phyloP scores from a whole-genome alignment of 2,888 invertebrate species.

The Petrolisthes cinctipes region DNA sequence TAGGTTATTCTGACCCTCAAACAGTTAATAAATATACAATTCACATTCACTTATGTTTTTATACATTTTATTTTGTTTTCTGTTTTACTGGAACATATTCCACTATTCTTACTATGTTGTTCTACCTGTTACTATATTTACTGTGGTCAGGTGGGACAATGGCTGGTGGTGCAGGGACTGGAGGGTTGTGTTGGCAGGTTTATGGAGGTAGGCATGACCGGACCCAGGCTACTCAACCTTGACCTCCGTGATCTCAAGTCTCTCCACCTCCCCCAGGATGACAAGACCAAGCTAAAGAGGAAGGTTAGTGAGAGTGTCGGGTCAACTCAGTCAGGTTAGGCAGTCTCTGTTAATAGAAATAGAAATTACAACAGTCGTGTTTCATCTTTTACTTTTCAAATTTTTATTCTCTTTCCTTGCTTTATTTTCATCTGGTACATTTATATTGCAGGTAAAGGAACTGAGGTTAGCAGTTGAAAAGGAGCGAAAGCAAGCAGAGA shows the following conservation, averaged over 20 bases:
- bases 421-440: not conserved
- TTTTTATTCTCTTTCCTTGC: not conserved
- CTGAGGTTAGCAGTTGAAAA: slow-evolving; percentile 79
- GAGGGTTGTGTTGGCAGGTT: slow-evolving; percentile 90
- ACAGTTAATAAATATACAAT: too few species aligned
- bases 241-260: slow-evolving; percentile 93
- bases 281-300: slow-evolving; percentile 85
- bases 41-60: too few species aligned
- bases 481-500: slow-evolving; percentile 80
- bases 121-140: too few species aligned
- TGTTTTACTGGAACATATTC: too few species aligned
- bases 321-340: not conserved
- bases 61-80: too few species aligned
- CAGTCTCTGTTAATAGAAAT: not conserved
- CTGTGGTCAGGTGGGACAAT: slow-evolving; percentile 84
- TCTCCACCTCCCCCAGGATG: slow-evolving; percentile 82
- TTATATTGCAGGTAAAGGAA: slow-evolving; percentile 77
- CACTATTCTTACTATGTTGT: too few species aligned
- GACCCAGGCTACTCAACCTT: slow-evolving; percentile 85
- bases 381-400: not conserved
- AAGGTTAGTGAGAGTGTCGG: slow-evolving; percentile 70
- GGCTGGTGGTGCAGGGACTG: slow-evolving; percentile 84
- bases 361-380: not conserved
- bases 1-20: too few species aligned
- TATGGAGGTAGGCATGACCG: slow-evolving; percentile 89